Conservation (phyloP, 2,113 vertebrate species). For the Puma concolor region DNA sequence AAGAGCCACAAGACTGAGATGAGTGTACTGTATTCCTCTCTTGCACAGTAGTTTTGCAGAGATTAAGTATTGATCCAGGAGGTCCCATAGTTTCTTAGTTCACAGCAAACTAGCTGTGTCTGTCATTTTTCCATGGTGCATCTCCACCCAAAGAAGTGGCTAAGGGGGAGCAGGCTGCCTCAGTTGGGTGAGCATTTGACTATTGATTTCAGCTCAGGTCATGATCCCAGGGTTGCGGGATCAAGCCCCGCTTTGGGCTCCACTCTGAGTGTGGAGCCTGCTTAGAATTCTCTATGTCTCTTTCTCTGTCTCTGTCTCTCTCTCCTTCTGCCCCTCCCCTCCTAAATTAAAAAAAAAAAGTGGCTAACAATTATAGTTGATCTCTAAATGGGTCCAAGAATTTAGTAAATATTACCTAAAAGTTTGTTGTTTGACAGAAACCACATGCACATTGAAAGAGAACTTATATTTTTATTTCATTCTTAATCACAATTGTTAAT, state of each 20-base stretch:
- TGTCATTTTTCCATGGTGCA: neutral
- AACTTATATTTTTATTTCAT: neutral
- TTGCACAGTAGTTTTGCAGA: neutral
- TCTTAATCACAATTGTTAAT: neutral
- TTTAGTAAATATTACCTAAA: neutral
- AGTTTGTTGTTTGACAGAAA: constrained; percentile 5
- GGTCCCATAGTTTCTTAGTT: neutral
- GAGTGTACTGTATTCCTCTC: neutral
- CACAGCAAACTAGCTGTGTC: neutral
- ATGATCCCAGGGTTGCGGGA: too few relatives aligned
- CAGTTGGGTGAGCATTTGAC: too few relatives aligned
- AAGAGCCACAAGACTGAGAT: too few relatives aligned
- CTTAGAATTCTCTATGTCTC: too few relatives aligned
- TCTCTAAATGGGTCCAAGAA: neutral
- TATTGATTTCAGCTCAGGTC: too few relatives aligned
- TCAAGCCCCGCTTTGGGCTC: too few relatives aligned
- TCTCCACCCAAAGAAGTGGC: neutral
- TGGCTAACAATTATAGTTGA: neutral
- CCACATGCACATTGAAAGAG: neutral
- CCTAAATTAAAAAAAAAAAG: neutral
- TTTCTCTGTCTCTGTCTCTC: too few relatives aligned
- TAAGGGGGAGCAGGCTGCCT: too few relatives aligned
- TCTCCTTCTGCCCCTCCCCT: too few relatives aligned
- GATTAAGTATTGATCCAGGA: neutral
- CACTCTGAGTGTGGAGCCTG: too few relatives aligned